phyloP scores from a whole-genome alignment of 2,797 vertebrate genomes.

The Microctenopoma stevenorrisi region DNA sequence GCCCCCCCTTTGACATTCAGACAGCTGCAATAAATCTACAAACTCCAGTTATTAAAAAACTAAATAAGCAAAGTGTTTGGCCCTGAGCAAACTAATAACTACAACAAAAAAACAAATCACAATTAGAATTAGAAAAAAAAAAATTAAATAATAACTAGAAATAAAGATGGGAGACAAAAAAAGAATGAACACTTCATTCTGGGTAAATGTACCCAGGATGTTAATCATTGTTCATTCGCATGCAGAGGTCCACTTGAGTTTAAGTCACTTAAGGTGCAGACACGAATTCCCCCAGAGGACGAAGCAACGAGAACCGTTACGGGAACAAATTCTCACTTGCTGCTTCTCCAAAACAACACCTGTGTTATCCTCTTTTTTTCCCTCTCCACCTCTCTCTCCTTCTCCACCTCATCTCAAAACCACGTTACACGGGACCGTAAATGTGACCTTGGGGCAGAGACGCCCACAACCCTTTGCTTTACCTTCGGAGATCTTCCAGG shows the following conservation, averaged over 20 bases:
- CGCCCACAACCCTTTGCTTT: conserved; percentile 10
- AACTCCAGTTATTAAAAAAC: not conserved
- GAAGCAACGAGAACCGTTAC: not conserved
- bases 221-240: not conserved
- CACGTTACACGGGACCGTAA: not conserved
- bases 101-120: not conserved
- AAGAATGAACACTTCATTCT: not conserved
- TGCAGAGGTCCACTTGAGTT: not conserved
- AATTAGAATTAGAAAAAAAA: not conserved
- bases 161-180: no score
- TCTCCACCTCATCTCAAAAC: no score
- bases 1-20: not conserved
- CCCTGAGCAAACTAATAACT: not conserved
- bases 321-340: not conserved
- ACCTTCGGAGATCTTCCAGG: conserved; percentile 98
- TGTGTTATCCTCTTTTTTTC: not conserved
- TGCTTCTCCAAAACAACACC: conserved; percentile 1
- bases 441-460: not conserved
- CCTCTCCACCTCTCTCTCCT: no score
- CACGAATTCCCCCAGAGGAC: no score
- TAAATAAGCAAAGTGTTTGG: not conserved
- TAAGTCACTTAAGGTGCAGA: not conserved
- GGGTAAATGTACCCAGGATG: not conserved
- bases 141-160: no score
- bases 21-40: not conserved